A percentile compares a stretch with the other conserved stretches of the same genome.
Evolutionary conservation across 1,140 invertebrate species (phyloP).

Genomic region (Listronotus bonariensis): DNA sequence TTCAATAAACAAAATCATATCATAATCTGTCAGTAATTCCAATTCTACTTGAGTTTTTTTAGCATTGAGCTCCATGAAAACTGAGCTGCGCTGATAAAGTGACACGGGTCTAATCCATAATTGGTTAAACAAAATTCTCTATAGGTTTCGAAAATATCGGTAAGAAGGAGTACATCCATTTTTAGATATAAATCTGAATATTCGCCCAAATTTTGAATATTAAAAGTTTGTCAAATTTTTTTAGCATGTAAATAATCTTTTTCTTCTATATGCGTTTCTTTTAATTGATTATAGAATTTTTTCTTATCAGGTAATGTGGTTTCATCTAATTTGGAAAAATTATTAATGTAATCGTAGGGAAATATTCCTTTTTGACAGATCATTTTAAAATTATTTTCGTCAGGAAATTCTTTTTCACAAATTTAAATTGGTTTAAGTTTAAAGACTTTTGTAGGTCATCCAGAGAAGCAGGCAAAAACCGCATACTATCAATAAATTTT

Average conservation of each 20-base stretch:
- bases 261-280: constrained; percentile 41
- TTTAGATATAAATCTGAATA: constrained; percentile 36
- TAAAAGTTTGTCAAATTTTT: constrained; percentile 56
- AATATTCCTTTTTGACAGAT: constrained; percentile 49
- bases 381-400: constrained; percentile 43
- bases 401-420: constrained; percentile 14
- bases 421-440: not conserved
- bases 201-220: constrained; percentile 50
- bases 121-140: constrained; percentile 40
- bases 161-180: constrained; percentile 54
- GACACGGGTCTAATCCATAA: too few species aligned
- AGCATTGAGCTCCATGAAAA: too few species aligned
- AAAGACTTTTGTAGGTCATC: constrained; percentile 36
- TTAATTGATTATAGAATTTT: constrained; percentile 52
- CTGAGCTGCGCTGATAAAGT: too few species aligned
- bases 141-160: constrained; percentile 60
- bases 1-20: too few species aligned
- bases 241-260: constrained; percentile 56
- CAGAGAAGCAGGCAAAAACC: constrained; percentile 34
- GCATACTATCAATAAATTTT: constrained; percentile 39
- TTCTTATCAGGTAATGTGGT: constrained; percentile 44
- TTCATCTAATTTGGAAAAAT: constrained; percentile 48
- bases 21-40: too few species aligned
- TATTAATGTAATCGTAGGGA: constrained; percentile 50
- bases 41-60: too few species aligned